These are phyloP conservation scores for Cantharis nigra DNA, from an alignment of 2,888 invertebrate species.

Conservation along the genomic window DNA sequence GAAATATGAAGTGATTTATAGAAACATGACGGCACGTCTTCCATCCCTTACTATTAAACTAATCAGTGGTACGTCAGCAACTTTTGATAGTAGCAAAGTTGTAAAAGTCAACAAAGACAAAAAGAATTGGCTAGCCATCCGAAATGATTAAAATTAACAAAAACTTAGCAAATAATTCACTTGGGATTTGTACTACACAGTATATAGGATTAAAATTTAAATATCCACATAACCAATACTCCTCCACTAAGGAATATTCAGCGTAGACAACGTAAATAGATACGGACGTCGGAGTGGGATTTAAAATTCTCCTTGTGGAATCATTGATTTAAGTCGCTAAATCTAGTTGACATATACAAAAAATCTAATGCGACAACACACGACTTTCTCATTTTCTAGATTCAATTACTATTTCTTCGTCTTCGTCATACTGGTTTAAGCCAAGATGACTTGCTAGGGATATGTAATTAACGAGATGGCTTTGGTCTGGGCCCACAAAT, in stretches of 20 bases:
- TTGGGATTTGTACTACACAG: not conserved
- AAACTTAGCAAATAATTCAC: not conserved
- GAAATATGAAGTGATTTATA: slow-evolving; percentile 30
- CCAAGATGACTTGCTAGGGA: no score
- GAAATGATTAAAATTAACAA: not conserved
- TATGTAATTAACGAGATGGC: no score
- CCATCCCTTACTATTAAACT: slow-evolving; percentile 41
- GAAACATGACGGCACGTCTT: slow-evolving; percentile 36
- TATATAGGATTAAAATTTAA: not conserved
- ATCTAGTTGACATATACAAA: not conserved
- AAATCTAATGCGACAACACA: no score
- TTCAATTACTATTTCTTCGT: no score
- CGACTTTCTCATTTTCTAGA: no score
- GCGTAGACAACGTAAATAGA: not conserved
- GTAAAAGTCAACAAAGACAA: not conserved
- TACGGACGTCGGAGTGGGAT: not conserved
- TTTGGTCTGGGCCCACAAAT: no score
- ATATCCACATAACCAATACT: not conserved
- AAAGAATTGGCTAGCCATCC: not conserved
- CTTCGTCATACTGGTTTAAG: no score
- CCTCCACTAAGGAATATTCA: not conserved
- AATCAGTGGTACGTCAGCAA: slow-evolving; percentile 41
- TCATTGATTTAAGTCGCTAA: not conserved
- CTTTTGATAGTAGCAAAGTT: slow-evolving; percentile 32
- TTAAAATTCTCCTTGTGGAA: not conserved